phyloP scores from a whole-genome alignment of 2,113 vertebrate genomes.

The Ophiodon elongatus region DNA sequence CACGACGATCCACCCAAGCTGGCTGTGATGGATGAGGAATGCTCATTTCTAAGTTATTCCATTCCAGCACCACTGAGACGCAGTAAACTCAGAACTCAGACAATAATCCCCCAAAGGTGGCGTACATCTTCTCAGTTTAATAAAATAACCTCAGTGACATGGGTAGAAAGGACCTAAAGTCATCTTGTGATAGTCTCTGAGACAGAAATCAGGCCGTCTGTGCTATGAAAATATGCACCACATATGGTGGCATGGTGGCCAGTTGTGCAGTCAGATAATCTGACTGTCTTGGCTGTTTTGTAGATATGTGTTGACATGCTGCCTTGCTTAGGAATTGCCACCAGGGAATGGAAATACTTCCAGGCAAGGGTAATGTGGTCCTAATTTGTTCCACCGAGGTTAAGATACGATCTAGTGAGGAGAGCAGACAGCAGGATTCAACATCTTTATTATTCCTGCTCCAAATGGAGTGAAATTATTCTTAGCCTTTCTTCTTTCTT shows the following conservation, averaged over 20 bases:
- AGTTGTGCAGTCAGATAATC: constrained; percentile 1
- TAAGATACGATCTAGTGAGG: constrained; percentile 13
- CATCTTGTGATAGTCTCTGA: no score
- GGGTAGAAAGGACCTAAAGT: neutral
- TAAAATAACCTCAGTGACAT: neutral
- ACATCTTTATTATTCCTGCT: constrained; percentile 26
- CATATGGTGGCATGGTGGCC: neutral
- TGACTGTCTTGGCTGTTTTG: constrained; percentile 13
- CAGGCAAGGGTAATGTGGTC: constrained; percentile 29
- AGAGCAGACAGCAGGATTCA: constrained; percentile 17
- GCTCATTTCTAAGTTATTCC: constrained; percentile 34
- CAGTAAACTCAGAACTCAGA: constrained; percentile 4
- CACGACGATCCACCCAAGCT: constrained; percentile 4
- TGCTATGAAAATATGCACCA: constrained; percentile 2
- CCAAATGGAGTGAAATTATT: neutral
- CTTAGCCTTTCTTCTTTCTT: constrained; percentile 3
- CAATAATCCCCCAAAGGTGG: neutral
- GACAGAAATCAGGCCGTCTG: neutral
- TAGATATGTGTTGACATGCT: constrained; percentile 36
- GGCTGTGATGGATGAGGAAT: constrained; percentile 44
- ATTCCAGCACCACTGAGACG: neutral
- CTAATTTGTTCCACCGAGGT: constrained; percentile 65
- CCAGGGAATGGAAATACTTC: constrained; percentile 47
- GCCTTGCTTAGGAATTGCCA: constrained; percentile 21
- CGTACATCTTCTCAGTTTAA: neutral